Evolutionary conservation across 2,797 vertebrate genomes (phyloP).

Genomic region (Tangara arthus): DNA sequence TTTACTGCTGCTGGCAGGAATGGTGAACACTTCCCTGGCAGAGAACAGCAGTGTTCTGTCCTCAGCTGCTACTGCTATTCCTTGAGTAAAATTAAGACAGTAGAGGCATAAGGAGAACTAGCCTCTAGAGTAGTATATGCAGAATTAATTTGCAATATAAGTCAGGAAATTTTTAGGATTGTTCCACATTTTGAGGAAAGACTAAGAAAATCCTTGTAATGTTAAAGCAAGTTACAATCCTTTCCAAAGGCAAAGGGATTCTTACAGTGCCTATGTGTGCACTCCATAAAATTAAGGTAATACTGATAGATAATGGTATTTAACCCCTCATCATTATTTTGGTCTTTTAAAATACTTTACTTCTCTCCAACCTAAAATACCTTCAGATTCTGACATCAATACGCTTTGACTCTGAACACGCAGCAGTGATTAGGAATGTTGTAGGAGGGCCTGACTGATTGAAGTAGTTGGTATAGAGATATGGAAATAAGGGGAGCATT

Average conservation of each 20-base stretch:
- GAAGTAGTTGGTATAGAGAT: neutral
- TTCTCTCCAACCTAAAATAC: neutral
- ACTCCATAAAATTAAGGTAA: neutral
- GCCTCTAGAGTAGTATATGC: neutral
- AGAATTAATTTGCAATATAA: slow-evolving; percentile 20
- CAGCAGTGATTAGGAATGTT: neutral
- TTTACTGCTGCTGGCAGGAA: neutral
- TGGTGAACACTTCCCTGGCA: neutral
- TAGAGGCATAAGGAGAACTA: neutral
- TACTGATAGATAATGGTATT: neutral
- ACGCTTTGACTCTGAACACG: neutral
- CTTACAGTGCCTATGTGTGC: neutral
- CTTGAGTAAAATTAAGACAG: slow-evolving; percentile 1
- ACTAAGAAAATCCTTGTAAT: neutral
- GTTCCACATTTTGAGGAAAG: neutral
- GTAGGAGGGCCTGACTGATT: neutral
- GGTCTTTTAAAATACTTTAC: neutral
- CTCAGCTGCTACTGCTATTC: neutral
- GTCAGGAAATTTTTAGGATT: neutral
- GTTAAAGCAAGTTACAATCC: neutral
- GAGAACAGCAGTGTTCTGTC: neutral
- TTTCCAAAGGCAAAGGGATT: neutral
- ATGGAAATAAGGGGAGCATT: neutral
- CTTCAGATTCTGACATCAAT: neutral
- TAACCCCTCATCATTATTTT: neutral